Evolutionary conservation across 1,140 invertebrate genomes (phyloP), one percentile per base, ranked within the genome.

Genomic region (Ceratoteleas bidentatus): DNA sequence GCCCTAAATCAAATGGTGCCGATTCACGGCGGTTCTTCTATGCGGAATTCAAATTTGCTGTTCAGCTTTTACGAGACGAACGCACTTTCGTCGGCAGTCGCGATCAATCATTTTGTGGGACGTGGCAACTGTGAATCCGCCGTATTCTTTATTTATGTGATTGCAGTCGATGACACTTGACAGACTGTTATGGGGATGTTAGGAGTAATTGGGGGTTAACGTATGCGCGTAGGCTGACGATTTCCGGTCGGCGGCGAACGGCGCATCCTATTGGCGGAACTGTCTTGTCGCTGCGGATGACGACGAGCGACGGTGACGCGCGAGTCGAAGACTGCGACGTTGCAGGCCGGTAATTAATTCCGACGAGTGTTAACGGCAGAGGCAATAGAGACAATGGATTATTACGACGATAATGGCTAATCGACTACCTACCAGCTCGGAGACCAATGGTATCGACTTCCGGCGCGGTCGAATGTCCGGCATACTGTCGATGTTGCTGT

Each of bases 401-500:
- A 69, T 56, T 72, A 76, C 54, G 75, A 84, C 43, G 69, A 70
- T 85, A 85, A 88, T 84, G 78, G 82, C 72, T 84, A 85, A 90
- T 88, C 85, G 86, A 84, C 74, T 89, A 96, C 97, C 96, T 95
- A 99, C 99, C 95, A 99, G 94, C 93, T 99, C 99, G 69, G 98
- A 99, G 85, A 99, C 98, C 86, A 99, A 94, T 68, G 98, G 98
- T 87, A 99, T 99, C 16, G 98, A 99, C 92, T 99, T 99, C 88
- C 98, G 94, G 87, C 96, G 93, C 70, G 97, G 97, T 89, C 98
- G 95, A 91, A 99, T 99, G 90, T 99, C 98, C 36, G 99, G 98
- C 97, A 99, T 99, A 88, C 98, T 99, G 94, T 99, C 98, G 92
- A 99, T 99, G 92, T 97, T 98, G 90, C 97, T 99, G 94, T 99